Evolutionary conservation across 2,113 vertebrate genomes (phyloP).

Genomic region (Arenaria interpres): DNA sequence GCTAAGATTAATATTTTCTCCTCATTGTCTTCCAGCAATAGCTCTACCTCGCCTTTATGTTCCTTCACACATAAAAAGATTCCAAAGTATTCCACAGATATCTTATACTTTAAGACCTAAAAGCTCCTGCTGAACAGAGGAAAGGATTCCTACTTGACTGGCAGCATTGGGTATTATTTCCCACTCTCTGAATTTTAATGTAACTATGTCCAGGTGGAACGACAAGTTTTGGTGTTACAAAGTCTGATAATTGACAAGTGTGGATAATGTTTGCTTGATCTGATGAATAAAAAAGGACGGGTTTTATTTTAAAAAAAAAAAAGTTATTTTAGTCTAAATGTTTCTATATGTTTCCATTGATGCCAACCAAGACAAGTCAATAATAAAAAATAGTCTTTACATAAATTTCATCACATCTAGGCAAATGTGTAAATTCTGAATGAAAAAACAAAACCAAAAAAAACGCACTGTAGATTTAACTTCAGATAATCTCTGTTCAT

Average conservation of each 20-base stretch:
- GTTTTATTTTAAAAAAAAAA: background rate
- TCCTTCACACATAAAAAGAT: background rate
- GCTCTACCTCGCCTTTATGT: background rate
- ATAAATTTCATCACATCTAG: background rate
- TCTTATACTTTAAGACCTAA: background rate
- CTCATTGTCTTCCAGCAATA: background rate
- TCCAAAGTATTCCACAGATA: background rate
- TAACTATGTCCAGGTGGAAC: background rate
- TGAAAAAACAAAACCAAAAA: background rate
- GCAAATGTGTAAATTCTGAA: background rate
- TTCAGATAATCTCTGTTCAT: background rate
- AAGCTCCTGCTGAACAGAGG: background rate
- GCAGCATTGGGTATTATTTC: constrained; percentile 17
- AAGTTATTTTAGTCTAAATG: background rate
- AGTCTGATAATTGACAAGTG: constrained; percentile 33
- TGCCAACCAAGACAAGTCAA: background rate
- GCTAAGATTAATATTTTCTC: background rate
- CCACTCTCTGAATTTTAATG: constrained; percentile 40
- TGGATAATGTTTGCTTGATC: background rate
- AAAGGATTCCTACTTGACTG: constrained; percentile 31
- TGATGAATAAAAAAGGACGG: background rate
- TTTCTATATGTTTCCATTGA: background rate
- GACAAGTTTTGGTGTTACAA: background rate
- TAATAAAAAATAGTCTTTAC: background rate
- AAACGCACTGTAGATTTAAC: background rate